Conservation (phyloP, 2,888 invertebrate genomes). For the Diplolepis rosae region DNA sequence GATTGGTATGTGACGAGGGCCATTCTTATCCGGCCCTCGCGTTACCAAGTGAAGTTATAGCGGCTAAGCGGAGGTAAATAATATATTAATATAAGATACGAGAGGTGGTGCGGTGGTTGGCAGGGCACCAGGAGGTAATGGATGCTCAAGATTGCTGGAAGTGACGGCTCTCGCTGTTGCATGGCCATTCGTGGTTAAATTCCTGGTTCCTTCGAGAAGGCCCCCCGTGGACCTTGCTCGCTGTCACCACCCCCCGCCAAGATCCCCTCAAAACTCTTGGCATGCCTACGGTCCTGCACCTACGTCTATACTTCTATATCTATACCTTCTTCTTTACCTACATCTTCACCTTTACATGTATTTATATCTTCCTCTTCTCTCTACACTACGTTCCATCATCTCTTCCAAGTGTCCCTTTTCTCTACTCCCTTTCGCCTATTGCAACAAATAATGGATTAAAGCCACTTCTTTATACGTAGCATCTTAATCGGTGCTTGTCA, state of each 20-base stretch:
- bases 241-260: constrained; percentile 72
- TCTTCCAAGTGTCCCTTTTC: not conserved
- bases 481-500: constrained; percentile 19
- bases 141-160: constrained; percentile 71
- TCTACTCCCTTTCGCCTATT: constrained; percentile 4
- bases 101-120: constrained; percentile 69
- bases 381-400: not conserved
- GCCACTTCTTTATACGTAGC: constrained; percentile 22
- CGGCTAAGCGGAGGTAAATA: constrained; percentile 64
- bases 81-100: constrained; percentile 72
- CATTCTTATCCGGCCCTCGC: constrained; percentile 63
- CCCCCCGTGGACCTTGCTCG: constrained; percentile 75
- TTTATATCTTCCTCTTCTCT: not conserved
- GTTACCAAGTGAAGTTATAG: constrained; percentile 43
- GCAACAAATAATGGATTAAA: constrained; percentile 27
- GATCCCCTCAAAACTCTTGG: constrained; percentile 69
- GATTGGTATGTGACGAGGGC: constrained; percentile 70
- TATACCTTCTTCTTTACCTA: not conserved
- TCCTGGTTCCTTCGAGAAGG: constrained; percentile 77
- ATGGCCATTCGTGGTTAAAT: constrained; percentile 72
- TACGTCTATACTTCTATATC: not conserved
- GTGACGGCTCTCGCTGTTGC: constrained; percentile 73
- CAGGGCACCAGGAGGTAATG: constrained; percentile 74
- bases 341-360: not conserved
- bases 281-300: constrained; percentile 48